A percentile compares a stretch with the other conserved stretches of the same genome.
Conservation (phyloP, 1,140 invertebrate species). For the Mya arenaria region DNA sequence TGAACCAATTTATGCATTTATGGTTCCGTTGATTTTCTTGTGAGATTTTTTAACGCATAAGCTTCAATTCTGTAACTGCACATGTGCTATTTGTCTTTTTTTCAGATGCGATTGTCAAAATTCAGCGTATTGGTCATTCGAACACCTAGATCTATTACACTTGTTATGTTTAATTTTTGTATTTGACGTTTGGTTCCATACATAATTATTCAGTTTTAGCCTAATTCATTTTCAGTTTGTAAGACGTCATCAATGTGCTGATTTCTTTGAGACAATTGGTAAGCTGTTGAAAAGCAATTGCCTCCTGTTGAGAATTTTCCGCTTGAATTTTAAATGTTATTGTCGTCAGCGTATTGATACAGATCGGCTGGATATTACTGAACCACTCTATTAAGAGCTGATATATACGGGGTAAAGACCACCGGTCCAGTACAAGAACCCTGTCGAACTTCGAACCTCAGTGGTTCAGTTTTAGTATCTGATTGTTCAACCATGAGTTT, state of each 20-base stretch:
- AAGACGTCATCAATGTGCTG: background rate
- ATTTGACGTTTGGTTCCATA: background rate
- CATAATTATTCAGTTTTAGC: background rate
- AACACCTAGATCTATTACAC: background rate
- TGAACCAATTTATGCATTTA: background rate
- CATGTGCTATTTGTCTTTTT: background rate
- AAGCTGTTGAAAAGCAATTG: background rate
- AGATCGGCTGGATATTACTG: background rate
- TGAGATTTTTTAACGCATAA: background rate
- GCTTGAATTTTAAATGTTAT: background rate
- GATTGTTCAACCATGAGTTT: background rate
- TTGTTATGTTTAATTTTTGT: background rate
- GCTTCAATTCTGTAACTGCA: background rate
- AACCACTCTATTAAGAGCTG: background rate
- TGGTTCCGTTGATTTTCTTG: background rate
- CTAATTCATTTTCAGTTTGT: background rate
- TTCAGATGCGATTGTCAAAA: background rate
- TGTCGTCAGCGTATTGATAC: background rate
- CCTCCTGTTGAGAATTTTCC: background rate
- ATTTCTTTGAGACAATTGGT: background rate
- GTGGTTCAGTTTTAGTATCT: background rate
- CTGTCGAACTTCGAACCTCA: background rate
- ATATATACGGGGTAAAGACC: background rate
- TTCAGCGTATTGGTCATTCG: background rate
- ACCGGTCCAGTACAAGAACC: background rate